Percentiles rank a stretch among this genome's conserved stretches.
These are phyloP conservation scores for Philantomba maxwellii DNA, from an alignment of 2,113 vertebrate genomes.

Conservation along the genomic window DNA sequence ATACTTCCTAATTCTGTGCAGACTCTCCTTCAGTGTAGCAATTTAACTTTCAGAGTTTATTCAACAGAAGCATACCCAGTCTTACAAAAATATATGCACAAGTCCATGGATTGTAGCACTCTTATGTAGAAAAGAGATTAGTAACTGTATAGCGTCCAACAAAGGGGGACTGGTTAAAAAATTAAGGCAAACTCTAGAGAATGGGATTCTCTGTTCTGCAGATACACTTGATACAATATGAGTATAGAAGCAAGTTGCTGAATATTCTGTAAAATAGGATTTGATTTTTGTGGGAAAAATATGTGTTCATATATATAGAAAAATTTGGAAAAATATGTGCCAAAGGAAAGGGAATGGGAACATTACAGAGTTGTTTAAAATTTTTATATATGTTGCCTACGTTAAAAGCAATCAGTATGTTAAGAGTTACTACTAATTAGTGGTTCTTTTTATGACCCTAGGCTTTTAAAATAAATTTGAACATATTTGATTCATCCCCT, in stretches of 20 bases:
- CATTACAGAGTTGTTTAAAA: slow-evolving; percentile 27
- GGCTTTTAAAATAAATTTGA: slow-evolving; percentile 24
- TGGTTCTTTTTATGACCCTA: not conserved
- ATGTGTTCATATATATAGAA: not conserved
- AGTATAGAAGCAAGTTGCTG: not conserved
- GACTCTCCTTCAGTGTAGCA: not conserved
- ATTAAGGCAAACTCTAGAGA: not conserved
- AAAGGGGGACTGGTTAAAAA: not conserved
- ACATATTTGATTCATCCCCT: not conserved
- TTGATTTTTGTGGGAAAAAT: not conserved
- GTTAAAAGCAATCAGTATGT: not conserved
- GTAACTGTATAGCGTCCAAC: not conserved
- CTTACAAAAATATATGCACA: not conserved
- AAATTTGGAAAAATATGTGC: not conserved
- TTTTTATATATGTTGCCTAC: not conserved
- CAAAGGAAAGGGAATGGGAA: slow-evolving; percentile 19
- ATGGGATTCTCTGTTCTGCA: not conserved
- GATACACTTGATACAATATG: not conserved
- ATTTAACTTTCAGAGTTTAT: not conserved
- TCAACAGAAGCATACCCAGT: not conserved
- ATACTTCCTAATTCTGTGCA: not conserved
- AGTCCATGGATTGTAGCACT: not conserved
- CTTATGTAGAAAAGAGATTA: not conserved
- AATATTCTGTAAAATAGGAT: not conserved
- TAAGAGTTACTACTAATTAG: not conserved